These are phyloP conservation scores for Luffia ferchaultella DNA, from an alignment of 2,888 invertebrate genomes.

Conservation along the genomic window DNA sequence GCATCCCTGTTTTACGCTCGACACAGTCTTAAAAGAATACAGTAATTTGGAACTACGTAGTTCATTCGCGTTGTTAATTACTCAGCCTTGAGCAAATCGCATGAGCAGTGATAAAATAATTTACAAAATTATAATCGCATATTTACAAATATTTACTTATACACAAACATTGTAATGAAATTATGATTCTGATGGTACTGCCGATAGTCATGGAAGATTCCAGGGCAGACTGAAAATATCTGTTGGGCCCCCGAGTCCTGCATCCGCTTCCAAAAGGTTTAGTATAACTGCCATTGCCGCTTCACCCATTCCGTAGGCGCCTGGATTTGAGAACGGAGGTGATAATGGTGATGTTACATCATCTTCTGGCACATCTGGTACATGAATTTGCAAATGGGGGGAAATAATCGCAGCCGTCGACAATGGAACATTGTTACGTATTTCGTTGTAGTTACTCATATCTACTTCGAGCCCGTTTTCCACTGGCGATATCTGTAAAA, in stretches of 20 bases:
- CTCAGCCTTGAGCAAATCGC: too few species aligned
- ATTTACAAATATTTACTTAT: too few species aligned
- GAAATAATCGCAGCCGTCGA: slow-evolving; percentile 23
- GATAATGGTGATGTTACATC: slow-evolving; percentile 16
- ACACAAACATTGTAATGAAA: too few species aligned
- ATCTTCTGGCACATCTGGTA: slow-evolving; percentile 35
- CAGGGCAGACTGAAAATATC: slow-evolving; percentile 88
- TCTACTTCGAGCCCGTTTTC: slow-evolving; percentile 1
- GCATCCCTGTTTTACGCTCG: too few species aligned
- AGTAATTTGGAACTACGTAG: too few species aligned
- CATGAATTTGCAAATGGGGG: slow-evolving; percentile 33
- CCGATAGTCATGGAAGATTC: slow-evolving; percentile 26
- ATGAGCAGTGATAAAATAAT: too few species aligned
- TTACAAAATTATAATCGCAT: too few species aligned
- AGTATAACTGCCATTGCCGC: slow-evolving; percentile 93
- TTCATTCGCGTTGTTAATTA: too few species aligned
- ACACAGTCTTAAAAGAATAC: too few species aligned
- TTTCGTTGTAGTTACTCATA: slow-evolving; percentile 20
- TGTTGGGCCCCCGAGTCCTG: slow-evolving; percentile 86
- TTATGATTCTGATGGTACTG: too few species aligned
- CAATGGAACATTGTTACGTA: slow-evolving; percentile 43
- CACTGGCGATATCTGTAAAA: background rate
- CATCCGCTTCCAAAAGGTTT: slow-evolving; percentile 89
- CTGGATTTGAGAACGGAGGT: slow-evolving; percentile 31
- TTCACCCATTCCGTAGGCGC: slow-evolving; percentile 81